These are phyloP conservation scores for Mormyrops boulengeri DNA, from an alignment of 2,797 vertebrate species.

Conservation along the genomic window DNA sequence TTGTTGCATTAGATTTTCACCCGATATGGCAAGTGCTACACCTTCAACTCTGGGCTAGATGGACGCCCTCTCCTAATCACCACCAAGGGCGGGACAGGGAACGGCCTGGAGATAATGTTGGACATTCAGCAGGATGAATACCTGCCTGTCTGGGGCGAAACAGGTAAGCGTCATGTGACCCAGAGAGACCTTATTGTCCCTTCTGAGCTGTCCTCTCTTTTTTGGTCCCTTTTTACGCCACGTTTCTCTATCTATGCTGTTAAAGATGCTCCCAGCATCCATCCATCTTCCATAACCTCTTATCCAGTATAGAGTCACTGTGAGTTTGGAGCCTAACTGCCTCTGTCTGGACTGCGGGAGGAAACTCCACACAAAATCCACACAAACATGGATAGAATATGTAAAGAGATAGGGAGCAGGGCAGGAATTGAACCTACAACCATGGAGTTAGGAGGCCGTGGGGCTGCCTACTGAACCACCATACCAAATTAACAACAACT, in stretches of 20 bases:
- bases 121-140: slow-evolving; percentile 98
- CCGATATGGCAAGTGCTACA: slow-evolving; percentile 96
- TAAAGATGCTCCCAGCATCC: neutral
- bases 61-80: slow-evolving; percentile 79
- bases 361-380: neutral
- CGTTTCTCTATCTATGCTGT: neutral
- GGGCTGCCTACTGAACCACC: neutral
- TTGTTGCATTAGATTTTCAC: slow-evolving; percentile 80
- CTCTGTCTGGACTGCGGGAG: neutral
- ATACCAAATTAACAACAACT: neutral
- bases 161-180: slow-evolving; percentile 54
- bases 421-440: neutral
- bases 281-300: neutral
- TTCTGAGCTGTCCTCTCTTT: neutral
- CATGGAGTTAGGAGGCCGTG: neutral
- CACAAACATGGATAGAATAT: neutral
- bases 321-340: neutral
- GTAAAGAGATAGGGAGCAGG: neutral
- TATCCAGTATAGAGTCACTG: neutral
- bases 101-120: slow-evolving; percentile 96
- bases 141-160: slow-evolving; percentile 93
- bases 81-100: slow-evolving; percentile 92
- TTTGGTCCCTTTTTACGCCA: neutral
- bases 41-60: slow-evolving; percentile 89
- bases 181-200: neutral